Base-by-base conservation (phyloP, 2,888 invertebrate species). In the Acanthosepion esculentum region DNA sequence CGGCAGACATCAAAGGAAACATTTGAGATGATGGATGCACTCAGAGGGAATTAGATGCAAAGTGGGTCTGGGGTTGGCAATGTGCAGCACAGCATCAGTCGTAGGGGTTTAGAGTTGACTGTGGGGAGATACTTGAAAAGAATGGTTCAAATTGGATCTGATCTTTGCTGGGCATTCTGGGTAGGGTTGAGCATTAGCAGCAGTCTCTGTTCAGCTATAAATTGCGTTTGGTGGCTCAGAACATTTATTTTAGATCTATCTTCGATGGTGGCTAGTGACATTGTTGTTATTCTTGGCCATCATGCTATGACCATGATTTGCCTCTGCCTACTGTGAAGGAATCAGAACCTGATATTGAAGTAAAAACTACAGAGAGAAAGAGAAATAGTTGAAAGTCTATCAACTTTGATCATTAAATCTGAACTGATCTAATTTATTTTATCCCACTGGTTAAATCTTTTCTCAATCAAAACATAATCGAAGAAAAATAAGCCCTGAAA, bases 91-190 rank as follows among this genome's bases (percentile, higher is more conserved):
- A 10, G 78, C 29, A 78, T 8, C 6, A 29, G 64, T 64, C 29
- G 29, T 78, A 3, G 10, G 10, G 78, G 78, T 15, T 8, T 10
- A 15, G 78, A 78, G 78, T 78, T 78, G n/a, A n/a, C 33, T 18
- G n/a, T 78, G 78, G 78, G 78, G n/a, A n/a, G 78, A 78, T 78
- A 78, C 78, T 78, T 33, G n/a, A 78, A 78, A 78, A 78, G 78
- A 78, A 78, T 78, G n/a, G 78, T 78, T 78, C 33, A 78, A 78
- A 78, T 78, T 78, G n/a, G 78, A 78, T 78, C 78, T 78, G n/a
- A 78, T 78, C 78, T 78, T 15, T 78, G 78, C n/a, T 15, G 1
- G n/a, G 78, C 1, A 78, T 78, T 78, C 78, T 64, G 78, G 78
- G 78, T n/a, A 78, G 29, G 78, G n/a, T 78, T 78, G n/a, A n/a